Evolutionary conservation across 2,797 vertebrate genomes (phyloP), one percentile per base, ranked within the genome.

Genomic region (Hapalemur alaotrensis): DNA sequence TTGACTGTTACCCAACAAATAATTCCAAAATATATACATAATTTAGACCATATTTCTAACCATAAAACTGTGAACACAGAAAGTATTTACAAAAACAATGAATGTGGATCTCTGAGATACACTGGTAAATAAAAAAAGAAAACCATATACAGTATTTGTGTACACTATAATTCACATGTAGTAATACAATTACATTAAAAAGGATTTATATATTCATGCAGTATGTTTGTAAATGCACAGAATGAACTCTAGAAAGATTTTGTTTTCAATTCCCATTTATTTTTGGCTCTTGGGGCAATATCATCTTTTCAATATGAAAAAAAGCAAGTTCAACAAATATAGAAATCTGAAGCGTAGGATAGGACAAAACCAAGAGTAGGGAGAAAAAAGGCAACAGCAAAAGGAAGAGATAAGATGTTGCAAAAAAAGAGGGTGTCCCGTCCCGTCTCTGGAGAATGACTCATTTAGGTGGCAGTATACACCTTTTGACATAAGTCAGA

Each of bases 301-400:
- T 96, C 79, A 94, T 98, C 97, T 98, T 98, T 98, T 98, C 98
- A 98, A 98, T 98, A 98, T 98, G 97, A 98, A 98, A 98, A 98
- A 98, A 98, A 95, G 95, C 93, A 97, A 98, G 95, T 97, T 97
- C 75, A 97, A 97, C 93, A 15, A 97, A 97, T 96, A 95, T 76
- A 96, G 92, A 91, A 98, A 97, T 81, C 86, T 85, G 81, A 96
- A 94, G 85, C 95, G 54, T 67, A 91, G 86, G 48, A 75, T 28
- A 30, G 10, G 25, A 61, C 87, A 69, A 61, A 95, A 67, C 23
- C 70, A 95, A 76, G 63, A 50, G 88, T 35, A n/a, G 59, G 83
- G 59, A 22, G 28, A 63, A 1, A 7, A 59, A 86, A 8, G 14
- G 61, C 46, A 80, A 69, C 59, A 91, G 69, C 79, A 80, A 72